Conservation (phyloP, 2,888 invertebrate species). For the Trichogramma dendrolimi region DNA sequence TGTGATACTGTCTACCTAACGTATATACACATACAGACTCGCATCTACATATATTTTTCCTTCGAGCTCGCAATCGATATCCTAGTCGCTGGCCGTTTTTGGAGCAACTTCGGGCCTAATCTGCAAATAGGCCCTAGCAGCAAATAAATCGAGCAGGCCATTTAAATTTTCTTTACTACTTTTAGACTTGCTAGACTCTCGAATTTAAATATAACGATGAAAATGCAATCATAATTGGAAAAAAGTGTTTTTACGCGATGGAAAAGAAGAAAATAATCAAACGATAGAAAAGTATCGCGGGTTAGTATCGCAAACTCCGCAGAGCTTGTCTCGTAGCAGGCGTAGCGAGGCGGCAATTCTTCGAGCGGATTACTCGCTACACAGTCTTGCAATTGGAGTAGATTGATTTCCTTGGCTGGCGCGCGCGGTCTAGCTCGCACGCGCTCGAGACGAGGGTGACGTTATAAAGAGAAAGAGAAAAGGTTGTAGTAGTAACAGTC, state of each 20-base stretch:
- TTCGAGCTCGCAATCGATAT: too few species aligned
- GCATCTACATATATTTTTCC: too few species aligned
- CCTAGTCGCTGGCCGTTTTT: too few species aligned
- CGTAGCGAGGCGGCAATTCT: conserved; percentile 36
- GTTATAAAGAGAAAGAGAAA: conserved; percentile 19
- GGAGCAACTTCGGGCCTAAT: too few species aligned
- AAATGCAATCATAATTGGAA: neutral
- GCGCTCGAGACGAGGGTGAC: conserved; percentile 8
- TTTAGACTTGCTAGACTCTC: too few species aligned
- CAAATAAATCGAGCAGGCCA: too few species aligned
- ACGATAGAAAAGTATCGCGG: neutral
- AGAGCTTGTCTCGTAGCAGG: neutral
- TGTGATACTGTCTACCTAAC: too few species aligned
- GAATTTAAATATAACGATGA: too few species aligned
- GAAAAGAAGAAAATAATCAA: neutral
- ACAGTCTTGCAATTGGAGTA: conserved; percentile 40
- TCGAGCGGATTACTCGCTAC: conserved; percentile 37
- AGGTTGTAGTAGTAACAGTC: conserved; percentile 5
- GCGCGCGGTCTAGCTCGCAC: conserved; percentile 11
- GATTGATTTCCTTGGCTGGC: conserved; percentile 37
- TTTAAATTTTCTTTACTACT: too few species aligned
- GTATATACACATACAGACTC: too few species aligned
- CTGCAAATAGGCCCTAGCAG: too few species aligned
- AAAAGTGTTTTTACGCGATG: conserved; percentile 3
- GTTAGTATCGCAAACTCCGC: conserved; percentile 18